These are phyloP conservation scores for Spodoptera litura DNA, from an alignment of 1,140 invertebrate species.

Conservation along the genomic window DNA sequence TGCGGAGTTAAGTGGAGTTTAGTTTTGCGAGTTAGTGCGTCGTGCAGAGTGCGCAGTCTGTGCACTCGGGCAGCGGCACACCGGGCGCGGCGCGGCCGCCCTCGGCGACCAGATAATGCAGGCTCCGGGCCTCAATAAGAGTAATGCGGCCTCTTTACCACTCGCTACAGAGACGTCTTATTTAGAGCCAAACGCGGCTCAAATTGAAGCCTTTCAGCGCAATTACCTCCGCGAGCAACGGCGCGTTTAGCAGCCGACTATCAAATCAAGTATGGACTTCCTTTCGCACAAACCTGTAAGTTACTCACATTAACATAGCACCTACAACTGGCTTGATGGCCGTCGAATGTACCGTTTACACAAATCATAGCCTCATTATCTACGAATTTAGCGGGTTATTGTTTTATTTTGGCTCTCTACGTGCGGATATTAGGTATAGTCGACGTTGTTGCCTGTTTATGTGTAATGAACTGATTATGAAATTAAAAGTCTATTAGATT, in stretches of 20 bases:
- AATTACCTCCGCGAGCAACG: conserved; percentile 68
- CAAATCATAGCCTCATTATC: conserved; percentile 29
- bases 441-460: no score
- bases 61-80: neutral
- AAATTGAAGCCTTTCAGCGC: conserved; percentile 81
- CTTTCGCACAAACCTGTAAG: conserved; percentile 54
- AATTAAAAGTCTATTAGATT: no score
- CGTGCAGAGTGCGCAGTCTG: neutral
- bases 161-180: conserved; percentile 77
- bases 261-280: conserved; percentile 66
- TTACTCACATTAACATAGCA: conserved; percentile 58
- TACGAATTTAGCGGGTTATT: neutral
- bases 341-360: conserved; percentile 22
- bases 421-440: no score
- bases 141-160: conserved; percentile 80
- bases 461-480: no score
- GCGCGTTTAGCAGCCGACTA: conserved; percentile 67
- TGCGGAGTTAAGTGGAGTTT: conserved; percentile 30
- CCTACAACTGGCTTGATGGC: conserved; percentile 28
- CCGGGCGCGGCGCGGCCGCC: conserved; percentile 48
- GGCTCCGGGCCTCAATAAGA: conserved; percentile 71
- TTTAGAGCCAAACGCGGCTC: conserved; percentile 75
- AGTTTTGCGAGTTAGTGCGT: conserved; percentile 23
- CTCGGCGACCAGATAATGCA: conserved; percentile 67
- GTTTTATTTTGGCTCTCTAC: conserved; percentile 16